Evolutionary conservation across 2,797 vertebrate species (phyloP).

Genomic region (Taenioides sp.): DNA sequence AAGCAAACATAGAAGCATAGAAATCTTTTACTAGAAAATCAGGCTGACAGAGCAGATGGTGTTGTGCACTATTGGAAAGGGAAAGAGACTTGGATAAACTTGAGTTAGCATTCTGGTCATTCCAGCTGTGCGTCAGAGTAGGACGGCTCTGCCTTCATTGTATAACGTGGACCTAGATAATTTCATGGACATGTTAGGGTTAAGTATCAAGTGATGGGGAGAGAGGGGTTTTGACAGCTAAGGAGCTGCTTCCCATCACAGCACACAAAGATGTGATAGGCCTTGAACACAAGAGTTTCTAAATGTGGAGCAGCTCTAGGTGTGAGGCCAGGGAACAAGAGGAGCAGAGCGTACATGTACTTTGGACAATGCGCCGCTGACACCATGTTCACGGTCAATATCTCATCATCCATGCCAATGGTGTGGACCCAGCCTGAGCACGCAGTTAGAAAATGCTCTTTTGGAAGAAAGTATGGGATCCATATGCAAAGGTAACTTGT

Average conservation of each 20-base stretch:
- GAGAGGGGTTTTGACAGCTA: conserved; percentile 61
- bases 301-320: conserved; percentile 36
- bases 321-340: conserved; percentile 48
- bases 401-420: conserved; percentile 78
- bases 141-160: conserved; percentile 15
- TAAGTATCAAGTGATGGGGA: conserved; percentile 59
- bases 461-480: conserved; percentile 59
- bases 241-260: conserved; percentile 77
- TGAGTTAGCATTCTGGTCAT: conserved; percentile 17
- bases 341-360: conserved; percentile 35
- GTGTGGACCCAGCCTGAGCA: conserved; percentile 58
- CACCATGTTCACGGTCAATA: conserved; percentile 81
- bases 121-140: conserved; percentile 20
- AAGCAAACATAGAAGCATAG: neutral
- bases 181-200: conserved; percentile 59
- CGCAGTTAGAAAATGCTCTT: conserved; percentile 61
- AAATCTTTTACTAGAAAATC: neutral
- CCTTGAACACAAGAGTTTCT: conserved; percentile 40
- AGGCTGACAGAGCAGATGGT: neutral
- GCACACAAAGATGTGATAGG: conserved; percentile 64
- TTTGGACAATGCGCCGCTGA: conserved; percentile 30
- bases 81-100: conserved; percentile 27
- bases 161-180: conserved; percentile 5
- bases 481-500: conserved; percentile 67
- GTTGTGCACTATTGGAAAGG: conserved; percentile 5